Evolutionary conservation across 2,888 invertebrate species (phyloP), one percentile per base, ranked within the genome.

Genomic region (Hemaris fuciformis): DNA sequence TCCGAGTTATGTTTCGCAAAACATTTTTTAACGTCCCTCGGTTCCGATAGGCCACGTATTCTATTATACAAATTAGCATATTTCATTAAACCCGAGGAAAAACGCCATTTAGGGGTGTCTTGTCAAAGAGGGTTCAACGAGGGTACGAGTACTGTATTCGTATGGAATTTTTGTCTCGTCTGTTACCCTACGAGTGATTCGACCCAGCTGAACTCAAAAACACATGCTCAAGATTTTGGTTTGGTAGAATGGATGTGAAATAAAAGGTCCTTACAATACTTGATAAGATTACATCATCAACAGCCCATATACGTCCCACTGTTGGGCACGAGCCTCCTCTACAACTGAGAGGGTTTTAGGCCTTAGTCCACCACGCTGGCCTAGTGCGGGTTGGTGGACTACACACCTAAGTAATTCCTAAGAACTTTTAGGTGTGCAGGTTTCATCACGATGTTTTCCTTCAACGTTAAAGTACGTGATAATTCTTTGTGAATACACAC

Each of bases 31-130:
- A 27, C 53, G 27, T 31, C 18, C 53, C 18, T 31, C 53, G 10
- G 53, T 27, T 68, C 65, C 65, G 68, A 69, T 70, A 70, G 64
- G 69, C 65, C 70, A 72, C 72, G 70, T 62, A 66, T 70, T 64
- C 67, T 67, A 72, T 72, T 70, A 72, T 62, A 57, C 31, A 58
- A 62, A 70, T 72, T 72, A 72, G 70, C 72, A 72, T 72, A 70
- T 72, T 72, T 72, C 72, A 72, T 72, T 72, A 72, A 70, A 23
- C 43, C 70, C 67, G 23, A 41, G 23, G 60, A 42, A 42, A 53
- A 53, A 60, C 59, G 38, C 23, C 53, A 53, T 60, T 53, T 38
- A 41, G 46, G 38, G 60, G n/a, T 34, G 59, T 41, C 18, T 20
- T 25, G 38, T 38, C 38, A 38, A 38, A 38, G 38, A 38, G 18